Evolutionary conservation across 2,113 vertebrate species (phyloP).

Genomic region (Synchiropus splendidus): DNA sequence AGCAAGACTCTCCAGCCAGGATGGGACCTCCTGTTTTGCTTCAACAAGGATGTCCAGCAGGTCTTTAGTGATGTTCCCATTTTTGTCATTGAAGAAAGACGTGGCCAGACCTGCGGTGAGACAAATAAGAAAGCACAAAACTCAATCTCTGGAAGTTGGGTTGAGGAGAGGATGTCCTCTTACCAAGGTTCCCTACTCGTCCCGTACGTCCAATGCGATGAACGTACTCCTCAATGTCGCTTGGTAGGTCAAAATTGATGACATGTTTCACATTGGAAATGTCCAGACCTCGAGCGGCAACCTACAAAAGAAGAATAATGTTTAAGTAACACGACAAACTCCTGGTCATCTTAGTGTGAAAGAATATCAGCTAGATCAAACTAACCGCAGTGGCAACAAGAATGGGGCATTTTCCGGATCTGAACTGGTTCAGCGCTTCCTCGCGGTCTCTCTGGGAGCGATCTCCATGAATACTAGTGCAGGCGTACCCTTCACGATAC

Average conservation of each 20-base stretch:
- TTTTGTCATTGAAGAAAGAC: constrained; percentile 95
- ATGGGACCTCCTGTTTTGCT: constrained; percentile 95
- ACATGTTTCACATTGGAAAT: constrained; percentile 98
- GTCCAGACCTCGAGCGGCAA: constrained; percentile 92
- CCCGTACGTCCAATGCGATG: constrained; percentile 97
- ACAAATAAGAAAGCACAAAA: neutral
- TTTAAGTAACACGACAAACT: neutral
- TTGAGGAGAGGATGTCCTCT: constrained; percentile 2
- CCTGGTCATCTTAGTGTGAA: too few relatives aligned
- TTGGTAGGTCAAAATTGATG: constrained; percentile 96
- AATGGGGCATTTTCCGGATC: constrained; percentile 93
- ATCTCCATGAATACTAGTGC: constrained; percentile 96
- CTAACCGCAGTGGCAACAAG: constrained; percentile 94
- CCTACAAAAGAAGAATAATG: constrained; percentile 56
- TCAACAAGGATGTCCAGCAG: constrained; percentile 93
- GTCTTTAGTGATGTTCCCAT: constrained; percentile 91
- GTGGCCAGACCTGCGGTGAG: constrained; percentile 81
- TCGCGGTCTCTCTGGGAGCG: constrained; percentile 92
- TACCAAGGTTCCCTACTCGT: constrained; percentile 94
- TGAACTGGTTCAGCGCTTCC: constrained; percentile 92
- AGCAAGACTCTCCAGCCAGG: constrained; percentile 94
- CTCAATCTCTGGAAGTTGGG: neutral
- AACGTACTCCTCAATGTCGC: constrained; percentile 96
- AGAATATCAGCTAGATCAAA: neutral
- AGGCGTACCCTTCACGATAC: constrained; percentile 90